These are phyloP conservation scores for Hemicrepidius hirtus DNA, from an alignment of 2,888 invertebrate species.

Conservation along the genomic window DNA sequence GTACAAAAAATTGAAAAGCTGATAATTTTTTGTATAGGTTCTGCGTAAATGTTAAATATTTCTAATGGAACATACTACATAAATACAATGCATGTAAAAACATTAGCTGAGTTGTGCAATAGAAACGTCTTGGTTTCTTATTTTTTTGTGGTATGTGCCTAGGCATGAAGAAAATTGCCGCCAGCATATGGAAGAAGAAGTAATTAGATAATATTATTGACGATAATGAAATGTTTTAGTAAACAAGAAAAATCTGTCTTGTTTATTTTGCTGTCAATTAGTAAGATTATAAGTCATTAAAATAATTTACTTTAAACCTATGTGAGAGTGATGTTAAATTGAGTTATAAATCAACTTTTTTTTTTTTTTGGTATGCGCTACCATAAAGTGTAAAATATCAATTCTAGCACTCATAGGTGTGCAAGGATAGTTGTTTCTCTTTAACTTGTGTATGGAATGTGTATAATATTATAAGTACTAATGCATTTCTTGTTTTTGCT, in stretches of 20 bases:
- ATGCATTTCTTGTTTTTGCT: conserved; percentile 44
- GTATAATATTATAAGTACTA: conserved; percentile 37
- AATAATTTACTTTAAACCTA: conserved; percentile 8
- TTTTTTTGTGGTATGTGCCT: background rate
- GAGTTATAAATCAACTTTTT: conserved; percentile 32
- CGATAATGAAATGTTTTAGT: conserved; percentile 15
- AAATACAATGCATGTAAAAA: too few species aligned
- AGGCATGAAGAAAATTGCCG: conserved; percentile 2
- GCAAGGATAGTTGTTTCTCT: conserved; percentile 30
- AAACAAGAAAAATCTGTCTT: background rate
- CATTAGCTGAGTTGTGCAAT: too few species aligned
- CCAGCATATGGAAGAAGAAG: background rate
- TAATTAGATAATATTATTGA: background rate
- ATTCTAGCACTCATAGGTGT: conserved; percentile 28
- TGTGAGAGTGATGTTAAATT: conserved; percentile 10
- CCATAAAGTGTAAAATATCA: conserved; percentile 29
- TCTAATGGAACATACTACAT: too few species aligned
- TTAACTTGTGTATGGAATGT: conserved; percentile 17
- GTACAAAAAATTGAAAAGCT: too few species aligned
- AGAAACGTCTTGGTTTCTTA: too few species aligned
- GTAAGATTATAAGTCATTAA: conserved; percentile 29
- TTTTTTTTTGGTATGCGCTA: conserved; percentile 12
- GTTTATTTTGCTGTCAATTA: conserved; percentile 21
- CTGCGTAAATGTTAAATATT: too few species aligned
- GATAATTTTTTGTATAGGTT: too few species aligned